Base-by-base conservation (phyloP, 1,140 invertebrate species). In the Pemphigus obesinymphae region DNA sequence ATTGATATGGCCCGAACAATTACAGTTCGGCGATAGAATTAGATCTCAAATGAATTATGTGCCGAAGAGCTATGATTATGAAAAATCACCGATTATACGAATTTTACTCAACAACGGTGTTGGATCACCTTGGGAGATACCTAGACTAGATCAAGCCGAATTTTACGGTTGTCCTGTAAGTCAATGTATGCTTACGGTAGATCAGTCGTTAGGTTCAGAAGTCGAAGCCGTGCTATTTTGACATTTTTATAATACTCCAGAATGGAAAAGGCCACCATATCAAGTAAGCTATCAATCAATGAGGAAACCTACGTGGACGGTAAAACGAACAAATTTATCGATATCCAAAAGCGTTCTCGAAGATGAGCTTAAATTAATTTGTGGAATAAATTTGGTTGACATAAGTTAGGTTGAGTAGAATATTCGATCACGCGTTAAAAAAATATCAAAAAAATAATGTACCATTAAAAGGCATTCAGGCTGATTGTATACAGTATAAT, bases 201-300 rank as follows among this genome's bases (percentile, higher is more conserved):
- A 92, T 84, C 88, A 92, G 6, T 90, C 91, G 53, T 91, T 93
- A 84, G 91, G 93, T 1, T 88, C 86, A 17, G 90, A 90, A 13
- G 95, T 94, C 0, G 95, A 97, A 86, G 93, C 95, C 63, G 92
- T 97, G 72, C 86, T 97, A 11, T 97, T 94, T 87, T 96, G 96
- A 86, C 95, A 97, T 86, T 93, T 95, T 85, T 91, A 92, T 83
- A 89, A 90, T 73, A 90, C 91, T 55, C 91, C 92, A 82, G 90
- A 92, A 84, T 89, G 92, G 82, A 85, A 89, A 82, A 89, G 93
- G 84, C 90, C 91, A 43, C 86, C 88, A 2, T 89, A 92, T 85
- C 95, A 95, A 88, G 92, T 92, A 82, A 61, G 31, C n/a, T n/a
- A n/a, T n/a, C n/a, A n/a, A n/a, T 66, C 26, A 53, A 50, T 43